Evolutionary conservation across 2,113 vertebrate species (phyloP).

Genomic region (Rhinoderma darwinii): DNA sequence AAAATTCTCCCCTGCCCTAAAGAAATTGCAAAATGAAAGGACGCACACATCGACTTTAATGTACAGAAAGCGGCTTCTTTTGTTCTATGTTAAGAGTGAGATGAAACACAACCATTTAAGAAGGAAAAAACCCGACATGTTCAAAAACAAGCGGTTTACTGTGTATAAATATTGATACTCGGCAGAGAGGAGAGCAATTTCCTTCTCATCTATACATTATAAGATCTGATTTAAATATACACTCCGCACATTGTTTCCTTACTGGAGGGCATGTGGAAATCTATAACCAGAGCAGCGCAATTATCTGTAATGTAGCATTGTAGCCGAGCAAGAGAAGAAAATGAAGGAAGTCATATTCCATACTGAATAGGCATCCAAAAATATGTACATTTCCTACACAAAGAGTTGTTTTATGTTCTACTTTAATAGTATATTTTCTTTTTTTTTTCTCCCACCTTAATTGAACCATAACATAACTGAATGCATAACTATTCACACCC

Average conservation of each 20-base stretch:
- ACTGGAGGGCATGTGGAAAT: background rate
- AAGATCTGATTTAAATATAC: slow-evolving; percentile 23
- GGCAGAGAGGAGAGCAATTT: slow-evolving; percentile 8
- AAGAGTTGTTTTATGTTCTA: background rate
- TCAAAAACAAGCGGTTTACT: background rate
- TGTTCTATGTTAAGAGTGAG: background rate
- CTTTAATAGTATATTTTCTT: background rate
- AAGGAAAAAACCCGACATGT: background rate
- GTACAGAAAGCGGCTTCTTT: background rate
- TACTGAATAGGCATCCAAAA: background rate
- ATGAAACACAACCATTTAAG: slow-evolving; percentile 11
- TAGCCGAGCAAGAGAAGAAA: background rate
- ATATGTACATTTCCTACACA: background rate
- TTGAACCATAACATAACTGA: too few species aligned
- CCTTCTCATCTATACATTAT: slow-evolving; percentile 26
- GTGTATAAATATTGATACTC: slow-evolving; percentile 34
- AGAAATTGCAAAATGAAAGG: background rate
- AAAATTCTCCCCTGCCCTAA: background rate
- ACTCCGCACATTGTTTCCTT: background rate
- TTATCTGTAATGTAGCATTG: background rate
- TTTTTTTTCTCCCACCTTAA: too few species aligned
- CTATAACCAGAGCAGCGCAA: background rate
- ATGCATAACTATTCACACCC: too few species aligned
- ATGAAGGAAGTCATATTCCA: background rate
- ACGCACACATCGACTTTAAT: background rate